Evolutionary conservation across 2,888 invertebrate species (phyloP).

Genomic region (Bimastos eiseni): DNA sequence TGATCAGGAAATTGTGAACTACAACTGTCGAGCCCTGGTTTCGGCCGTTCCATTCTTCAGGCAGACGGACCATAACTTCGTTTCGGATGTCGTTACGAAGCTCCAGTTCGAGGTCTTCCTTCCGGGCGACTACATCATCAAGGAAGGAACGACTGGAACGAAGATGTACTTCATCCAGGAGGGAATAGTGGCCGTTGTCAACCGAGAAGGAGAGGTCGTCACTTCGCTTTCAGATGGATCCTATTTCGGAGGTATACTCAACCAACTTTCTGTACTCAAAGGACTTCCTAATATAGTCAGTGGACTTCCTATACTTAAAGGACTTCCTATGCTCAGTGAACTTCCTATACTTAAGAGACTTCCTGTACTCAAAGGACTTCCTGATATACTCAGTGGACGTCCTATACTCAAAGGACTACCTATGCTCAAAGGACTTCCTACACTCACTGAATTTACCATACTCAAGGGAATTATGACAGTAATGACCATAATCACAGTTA

Average conservation of each 20-base stretch:
- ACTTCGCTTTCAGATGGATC: slow-evolving; percentile 96
- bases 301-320: neutral
- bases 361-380: no score
- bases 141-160: slow-evolving; percentile 92
- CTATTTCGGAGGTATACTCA: slow-evolving; percentile 78
- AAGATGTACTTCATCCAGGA: slow-evolving; percentile 99
- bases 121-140: slow-evolving; percentile 71
- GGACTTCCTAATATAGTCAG: neutral
- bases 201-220: slow-evolving; percentile 82
- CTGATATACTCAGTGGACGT: no score
- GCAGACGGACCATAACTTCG: slow-evolving; percentile 96
- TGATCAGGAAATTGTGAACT: slow-evolving; percentile 87
- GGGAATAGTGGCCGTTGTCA: slow-evolving; percentile 77
- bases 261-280: neutral
- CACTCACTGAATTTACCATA: no score
- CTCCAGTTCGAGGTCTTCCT: slow-evolving; percentile 95
- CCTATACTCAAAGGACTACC: no score
- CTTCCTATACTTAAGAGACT: no score
- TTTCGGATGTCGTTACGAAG: slow-evolving; percentile 96
- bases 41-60: slow-evolving; percentile 98
- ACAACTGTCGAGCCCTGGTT: slow-evolving; percentile 95
- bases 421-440: no score
- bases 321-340: neutral
- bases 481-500: neutral
- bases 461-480: neutral